Percentiles rank a stretch among this genome's conserved stretches.
phyloP scores from a whole-genome alignment of 2,797 vertebrate species.

The Limosa lapponica region DNA sequence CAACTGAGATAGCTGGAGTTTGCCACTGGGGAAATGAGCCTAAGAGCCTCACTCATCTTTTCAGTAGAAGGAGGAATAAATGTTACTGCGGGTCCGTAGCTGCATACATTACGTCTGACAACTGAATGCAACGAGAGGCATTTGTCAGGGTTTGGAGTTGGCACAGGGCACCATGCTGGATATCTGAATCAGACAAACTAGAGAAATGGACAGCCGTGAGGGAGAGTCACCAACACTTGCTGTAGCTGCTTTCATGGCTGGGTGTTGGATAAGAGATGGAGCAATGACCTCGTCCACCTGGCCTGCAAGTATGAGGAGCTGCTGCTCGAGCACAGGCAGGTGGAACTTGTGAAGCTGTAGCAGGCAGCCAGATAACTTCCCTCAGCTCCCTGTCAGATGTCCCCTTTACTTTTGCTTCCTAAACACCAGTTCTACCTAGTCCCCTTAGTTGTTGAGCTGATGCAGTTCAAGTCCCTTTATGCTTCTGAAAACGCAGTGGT shows the following conservation, averaged over 20 bases:
- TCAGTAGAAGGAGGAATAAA: neutral
- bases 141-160: neutral
- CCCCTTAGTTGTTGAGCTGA: neutral
- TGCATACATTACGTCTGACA: neutral
- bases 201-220: neutral
- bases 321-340: neutral
- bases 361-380: neutral
- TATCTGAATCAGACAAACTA: neutral
- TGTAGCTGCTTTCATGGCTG: neutral
- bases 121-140: neutral
- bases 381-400: rapidly evolving
- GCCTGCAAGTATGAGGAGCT: neutral
- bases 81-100: neutral
- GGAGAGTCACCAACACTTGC: neutral
- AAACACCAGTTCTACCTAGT: neutral
- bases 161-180: neutral
- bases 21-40: constrained; percentile 40
- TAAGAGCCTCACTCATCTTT: constrained; percentile 26
- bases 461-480: neutral
- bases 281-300: neutral
- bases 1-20: neutral
- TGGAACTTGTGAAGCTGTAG: neutral
- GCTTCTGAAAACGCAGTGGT: neutral
- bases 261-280: neutral
- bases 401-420: neutral